Evolutionary conservation across 2,113 vertebrate genomes (phyloP), one percentile per base, ranked within the genome.

Genomic region (Toxotes chatareus): DNA sequence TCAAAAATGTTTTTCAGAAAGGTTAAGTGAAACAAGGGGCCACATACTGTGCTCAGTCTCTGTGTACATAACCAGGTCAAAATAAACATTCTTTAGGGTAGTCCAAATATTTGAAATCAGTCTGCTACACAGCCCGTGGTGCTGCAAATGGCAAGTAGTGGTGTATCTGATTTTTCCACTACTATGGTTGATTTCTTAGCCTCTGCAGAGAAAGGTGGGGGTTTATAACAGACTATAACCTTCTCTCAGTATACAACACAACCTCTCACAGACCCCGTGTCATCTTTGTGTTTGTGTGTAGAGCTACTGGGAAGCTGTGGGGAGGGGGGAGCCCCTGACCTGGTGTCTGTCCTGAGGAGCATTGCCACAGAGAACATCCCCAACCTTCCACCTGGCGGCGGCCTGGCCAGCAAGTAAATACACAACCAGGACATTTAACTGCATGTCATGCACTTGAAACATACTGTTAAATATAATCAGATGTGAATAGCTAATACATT

Each of bases 301-400:
- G 98, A 99, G 94, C 97, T 99, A 78, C 96, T 99, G 95, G 95
- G 95, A 82, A 97, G 95, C 93, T 96, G 96, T 84, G 96, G 96
- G 82, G 98, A 99, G 75, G 96, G 97, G 74, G 97, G 97, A 88
- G 94, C 97, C 94, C 98, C 98, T 89, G 98, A 99, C 92, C 96
- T 99, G 95, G 96, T 97, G 92, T 97, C 98, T 86, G 96, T 99
- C 89, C 97, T 99, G 96, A 97, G 97, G 90, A 96, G 95, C 93
- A 96, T 99, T 88, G 97, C 97, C 89, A 95, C 97, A 86, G 98
- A 99, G 94, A 99, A 95, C 94, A 97, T 99, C 94, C 97, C 97
- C 84, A 97, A 99, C 93, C 96, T 99, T 89, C 98, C 98, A 89
- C 98, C 98, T 74, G 98, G 98, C 86, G 98, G 98, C 94, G 98